Conservation (phyloP, 2,797 vertebrate genomes). For the Gymnopithys bicolor region DNA sequence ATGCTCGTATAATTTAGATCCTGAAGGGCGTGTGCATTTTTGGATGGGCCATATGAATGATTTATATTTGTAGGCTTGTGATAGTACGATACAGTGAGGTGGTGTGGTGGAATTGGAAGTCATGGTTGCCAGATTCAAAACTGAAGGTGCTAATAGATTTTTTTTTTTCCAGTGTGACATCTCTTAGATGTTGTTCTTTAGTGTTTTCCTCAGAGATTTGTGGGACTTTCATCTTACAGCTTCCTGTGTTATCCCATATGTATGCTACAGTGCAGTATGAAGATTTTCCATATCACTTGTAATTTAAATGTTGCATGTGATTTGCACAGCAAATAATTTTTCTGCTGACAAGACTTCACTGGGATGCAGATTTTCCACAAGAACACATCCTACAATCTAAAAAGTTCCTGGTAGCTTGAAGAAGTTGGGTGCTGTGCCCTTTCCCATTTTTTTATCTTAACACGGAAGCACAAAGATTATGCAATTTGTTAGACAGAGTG, state of each 20-base stretch:
- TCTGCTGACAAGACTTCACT: neutral
- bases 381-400: neutral
- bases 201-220: neutral
- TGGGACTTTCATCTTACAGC: neutral
- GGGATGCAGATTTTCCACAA: neutral
- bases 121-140: neutral
- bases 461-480: neutral
- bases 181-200: neutral
- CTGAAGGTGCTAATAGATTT: neutral
- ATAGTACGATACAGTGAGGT: neutral
- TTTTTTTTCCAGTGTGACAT: neutral
- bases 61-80: neutral
- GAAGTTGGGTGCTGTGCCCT: neutral
- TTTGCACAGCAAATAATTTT: neutral
- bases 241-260: neutral
- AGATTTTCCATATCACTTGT: neutral
- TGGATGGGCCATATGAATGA: neutral
- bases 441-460: neutral
- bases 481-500: neutral
- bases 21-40: neutral
- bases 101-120: neutral
- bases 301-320: neutral
- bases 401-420: neutral
- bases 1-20: neutral
- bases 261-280: neutral